Conservation (phyloP, 2,888 invertebrate species). For the Muschampia plurimacula region DNA sequence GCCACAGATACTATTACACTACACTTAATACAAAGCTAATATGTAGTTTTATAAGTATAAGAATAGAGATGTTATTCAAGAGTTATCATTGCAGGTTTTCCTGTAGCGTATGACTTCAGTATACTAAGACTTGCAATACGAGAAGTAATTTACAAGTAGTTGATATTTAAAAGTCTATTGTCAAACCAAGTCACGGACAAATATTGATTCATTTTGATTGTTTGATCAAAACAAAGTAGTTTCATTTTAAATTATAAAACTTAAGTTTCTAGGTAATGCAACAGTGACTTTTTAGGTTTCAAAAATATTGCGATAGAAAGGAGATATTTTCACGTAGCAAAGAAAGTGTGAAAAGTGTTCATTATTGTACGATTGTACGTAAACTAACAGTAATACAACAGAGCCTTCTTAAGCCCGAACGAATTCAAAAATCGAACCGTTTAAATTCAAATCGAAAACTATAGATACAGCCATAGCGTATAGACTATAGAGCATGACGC, state of each 20-base stretch:
- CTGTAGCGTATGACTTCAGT: no score
- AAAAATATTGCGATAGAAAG: neutral
- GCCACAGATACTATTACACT: no score
- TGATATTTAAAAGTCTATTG: no score
- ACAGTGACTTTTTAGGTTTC: neutral
- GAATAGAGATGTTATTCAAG: no score
- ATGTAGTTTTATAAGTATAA: no score
- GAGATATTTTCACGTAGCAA: no score
- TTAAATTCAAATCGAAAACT: slow-evolving; percentile 30
- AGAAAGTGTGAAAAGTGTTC: neutral
- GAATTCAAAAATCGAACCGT: slow-evolving; percentile 31
- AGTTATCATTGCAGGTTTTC: no score
- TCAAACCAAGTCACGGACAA: no score
- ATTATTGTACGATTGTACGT: neutral
- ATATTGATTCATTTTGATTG: no score
- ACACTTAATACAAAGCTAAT: no score
- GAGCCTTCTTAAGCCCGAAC: neutral
- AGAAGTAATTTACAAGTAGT: neutral
- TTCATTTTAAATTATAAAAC: neutral
- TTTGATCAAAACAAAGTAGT: no score
- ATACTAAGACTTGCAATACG: neutral
- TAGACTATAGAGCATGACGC: slow-evolving; percentile 56
- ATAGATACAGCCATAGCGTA: slow-evolving; percentile 38
- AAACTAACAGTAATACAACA: neutral
- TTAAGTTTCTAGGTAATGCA: neutral